These are phyloP conservation scores for Lethocerus indicus DNA, from an alignment of 1,140 invertebrate genomes.

Conservation along the genomic window DNA sequence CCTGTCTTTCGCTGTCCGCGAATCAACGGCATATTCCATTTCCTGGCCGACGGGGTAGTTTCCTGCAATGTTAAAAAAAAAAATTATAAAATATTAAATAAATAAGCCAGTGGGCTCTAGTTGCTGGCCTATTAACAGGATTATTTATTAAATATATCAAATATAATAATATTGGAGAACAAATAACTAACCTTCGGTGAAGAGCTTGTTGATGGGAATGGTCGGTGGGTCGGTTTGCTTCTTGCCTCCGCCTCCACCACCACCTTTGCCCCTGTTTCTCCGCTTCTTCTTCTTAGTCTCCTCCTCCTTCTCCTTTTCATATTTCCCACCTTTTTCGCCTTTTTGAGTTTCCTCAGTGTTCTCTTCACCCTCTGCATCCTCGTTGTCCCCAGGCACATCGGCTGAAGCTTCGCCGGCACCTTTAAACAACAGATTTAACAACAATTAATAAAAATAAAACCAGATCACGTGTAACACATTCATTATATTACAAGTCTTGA, in stretches of 20 bases:
- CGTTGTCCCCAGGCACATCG: constrained; percentile 23
- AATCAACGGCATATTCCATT: constrained; percentile 60
- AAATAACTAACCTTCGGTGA: constrained; percentile 42
- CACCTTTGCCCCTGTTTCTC: constrained; percentile 27
- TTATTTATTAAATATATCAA: no score
- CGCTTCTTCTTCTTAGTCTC: constrained; percentile 21
- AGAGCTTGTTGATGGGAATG: constrained; percentile 72
- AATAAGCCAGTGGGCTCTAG: constrained; percentile 11
- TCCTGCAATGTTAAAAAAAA: constrained; percentile 26
- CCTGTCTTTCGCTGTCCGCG: constrained; percentile 70
- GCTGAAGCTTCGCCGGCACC: constrained; percentile 27
- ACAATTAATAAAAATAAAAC: no score
- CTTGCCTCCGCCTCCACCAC: constrained; percentile 24
- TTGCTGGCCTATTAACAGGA: neutral
- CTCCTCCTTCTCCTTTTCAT: constrained; percentile 20
- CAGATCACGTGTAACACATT: no score
- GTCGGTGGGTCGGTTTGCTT: constrained; percentile 70
- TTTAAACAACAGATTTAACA: no score
- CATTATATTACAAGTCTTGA: no score
- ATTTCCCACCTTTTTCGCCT: constrained; percentile 20
- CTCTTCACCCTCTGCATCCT: constrained; percentile 7
- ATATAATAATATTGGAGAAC: constrained; percentile 5
- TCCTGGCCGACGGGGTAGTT: constrained; percentile 65
- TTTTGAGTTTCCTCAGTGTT: constrained; percentile 15
- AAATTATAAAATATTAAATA: constrained; percentile 6